A percentile compares a stretch with the other conserved stretches of the same genome.
phyloP scores from a whole-genome alignment of 2,888 invertebrate genomes.

The Pandemis cinnamomeana region DNA sequence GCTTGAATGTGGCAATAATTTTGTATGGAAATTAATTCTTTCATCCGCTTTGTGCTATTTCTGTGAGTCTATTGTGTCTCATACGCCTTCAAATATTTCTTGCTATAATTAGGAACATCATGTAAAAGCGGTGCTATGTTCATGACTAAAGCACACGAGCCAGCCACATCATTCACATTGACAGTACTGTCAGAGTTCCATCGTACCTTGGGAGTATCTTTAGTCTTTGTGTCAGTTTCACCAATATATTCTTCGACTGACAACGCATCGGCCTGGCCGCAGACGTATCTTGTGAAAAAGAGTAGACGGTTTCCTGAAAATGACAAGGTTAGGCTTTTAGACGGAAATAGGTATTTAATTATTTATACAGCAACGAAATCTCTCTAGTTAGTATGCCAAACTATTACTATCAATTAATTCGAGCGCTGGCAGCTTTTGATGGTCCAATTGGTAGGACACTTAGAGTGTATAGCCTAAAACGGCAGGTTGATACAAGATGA shows the following conservation, averaged over 20 bases:
- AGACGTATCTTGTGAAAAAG: slow-evolving; percentile 62
- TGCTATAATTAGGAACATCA: slow-evolving; percentile 57
- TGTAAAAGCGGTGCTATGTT: slow-evolving; percentile 55
- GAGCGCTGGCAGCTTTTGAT: too few species aligned
- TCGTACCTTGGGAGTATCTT: slow-evolving; percentile 53
- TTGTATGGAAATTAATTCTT: too few species aligned
- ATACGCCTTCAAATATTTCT: slow-evolving; percentile 56
- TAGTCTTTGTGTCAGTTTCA: not conserved
- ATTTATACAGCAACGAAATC: too few species aligned
- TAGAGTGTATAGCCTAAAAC: too few species aligned
- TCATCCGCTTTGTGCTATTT: too few species aligned
- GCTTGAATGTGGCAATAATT: too few species aligned
- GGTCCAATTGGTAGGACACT: too few species aligned
- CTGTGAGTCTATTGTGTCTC: not conserved
- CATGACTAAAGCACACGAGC: slow-evolving; percentile 61
- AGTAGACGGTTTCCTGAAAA: slow-evolving; percentile 64
- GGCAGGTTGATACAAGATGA: too few species aligned
- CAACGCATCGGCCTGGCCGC: slow-evolving; percentile 53
- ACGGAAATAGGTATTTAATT: too few species aligned
- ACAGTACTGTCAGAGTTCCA: slow-evolving; percentile 49
- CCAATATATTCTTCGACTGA: slow-evolving; percentile 62
- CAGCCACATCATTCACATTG: slow-evolving; percentile 66
- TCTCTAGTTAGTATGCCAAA: too few species aligned
- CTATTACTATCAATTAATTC: too few species aligned
- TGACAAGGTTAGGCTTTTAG: not conserved